Evolutionary conservation across 1,140 invertebrate genomes (phyloP).

Genomic region (Drosophila littoralis): DNA sequence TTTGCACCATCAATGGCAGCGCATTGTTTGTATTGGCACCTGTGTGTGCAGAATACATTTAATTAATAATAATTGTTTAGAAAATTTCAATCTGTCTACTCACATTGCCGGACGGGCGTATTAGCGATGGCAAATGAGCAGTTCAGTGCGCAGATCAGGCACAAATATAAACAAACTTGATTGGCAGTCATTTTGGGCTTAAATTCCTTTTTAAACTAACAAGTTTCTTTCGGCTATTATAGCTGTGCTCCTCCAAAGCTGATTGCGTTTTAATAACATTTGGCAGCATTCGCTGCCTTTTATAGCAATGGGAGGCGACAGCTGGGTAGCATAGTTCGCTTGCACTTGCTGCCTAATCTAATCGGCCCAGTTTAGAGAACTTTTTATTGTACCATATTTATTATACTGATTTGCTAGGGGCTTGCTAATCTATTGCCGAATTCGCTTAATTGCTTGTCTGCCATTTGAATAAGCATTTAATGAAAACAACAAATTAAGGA

Average conservation of each 20-base stretch:
- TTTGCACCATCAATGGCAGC: conserved; percentile 65
- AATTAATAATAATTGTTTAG: neutral
- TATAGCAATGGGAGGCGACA: conserved; percentile 27
- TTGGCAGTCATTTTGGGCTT: conserved; percentile 38
- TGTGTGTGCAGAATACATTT: neutral
- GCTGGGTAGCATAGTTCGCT: conserved; percentile 7
- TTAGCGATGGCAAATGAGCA: conserved; percentile 24
- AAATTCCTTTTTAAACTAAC: neutral
- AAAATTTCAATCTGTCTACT: conserved; percentile 10
- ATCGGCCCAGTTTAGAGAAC: conserved; percentile 25
- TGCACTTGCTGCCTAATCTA: conserved; percentile 60
- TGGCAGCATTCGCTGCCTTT: conserved; percentile 16
- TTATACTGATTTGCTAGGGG: neutral
- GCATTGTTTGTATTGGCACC: conserved; percentile 45
- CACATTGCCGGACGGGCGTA: conserved; percentile 66
- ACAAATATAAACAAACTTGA: conserved; percentile 21
- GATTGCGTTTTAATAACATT: conserved; percentile 17
- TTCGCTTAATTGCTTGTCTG: conserved; percentile 3
- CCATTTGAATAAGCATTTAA: neutral
- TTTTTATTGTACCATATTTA: conserved; percentile 7
- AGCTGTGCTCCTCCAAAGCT: conserved; percentile 21
- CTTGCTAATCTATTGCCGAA: conserved; percentile 28
- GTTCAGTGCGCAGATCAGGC: conserved; percentile 37
- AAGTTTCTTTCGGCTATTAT: neutral
- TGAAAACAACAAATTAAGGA: neutral